Base-by-base conservation (phyloP, 2,888 invertebrate species). In the Pandemis heparana region DNA sequence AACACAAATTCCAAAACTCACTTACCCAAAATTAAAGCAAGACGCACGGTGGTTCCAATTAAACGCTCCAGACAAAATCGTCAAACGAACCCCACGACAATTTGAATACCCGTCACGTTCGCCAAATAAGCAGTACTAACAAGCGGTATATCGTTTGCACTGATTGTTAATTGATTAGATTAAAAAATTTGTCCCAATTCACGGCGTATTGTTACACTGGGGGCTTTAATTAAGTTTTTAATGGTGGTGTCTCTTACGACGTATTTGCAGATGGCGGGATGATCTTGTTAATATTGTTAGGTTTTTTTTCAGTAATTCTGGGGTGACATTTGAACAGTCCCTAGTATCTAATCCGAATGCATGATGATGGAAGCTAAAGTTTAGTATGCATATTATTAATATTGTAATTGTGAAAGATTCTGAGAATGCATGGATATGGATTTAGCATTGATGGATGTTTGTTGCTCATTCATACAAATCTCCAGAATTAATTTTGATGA, bases 81-180 rank as follows among this genome's bases (percentile, higher is more conserved):
- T 89, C 91, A 89, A 90, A 88, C 87, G 88, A 88, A 89, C 91
- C 92, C 91, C 84, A 78, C 77, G 79, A 90, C 77, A 79, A 90
- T 93, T 92, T 92, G 88, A 92, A 93, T 93, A 84, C 94, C 82
- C 90, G 92, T 92, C 94, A 94, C 94, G 94, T 94, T 87, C 90
- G 75, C 83, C 89, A 92, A 94, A 94, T 94, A 94, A 93, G 89
- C 91, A 92, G 89, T 85, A 87, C 89, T 93, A 94, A 94, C 94
- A 92, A 94, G 93, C 91, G 90, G 90, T 91, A 90, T 94, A 92
- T 94, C 92, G 92, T 87, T 94, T 91, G 92, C 93, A 90, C 92
- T 95, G 95, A 95, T 95, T 95, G 94, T 90, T 94, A 94, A 94
- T 94, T 94, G 94, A 94, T 94, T 94, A 89, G 91, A 94, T 95